Evolutionary conservation across 1,140 invertebrate species (phyloP).

Genomic region (Bombyx mandarina): DNA sequence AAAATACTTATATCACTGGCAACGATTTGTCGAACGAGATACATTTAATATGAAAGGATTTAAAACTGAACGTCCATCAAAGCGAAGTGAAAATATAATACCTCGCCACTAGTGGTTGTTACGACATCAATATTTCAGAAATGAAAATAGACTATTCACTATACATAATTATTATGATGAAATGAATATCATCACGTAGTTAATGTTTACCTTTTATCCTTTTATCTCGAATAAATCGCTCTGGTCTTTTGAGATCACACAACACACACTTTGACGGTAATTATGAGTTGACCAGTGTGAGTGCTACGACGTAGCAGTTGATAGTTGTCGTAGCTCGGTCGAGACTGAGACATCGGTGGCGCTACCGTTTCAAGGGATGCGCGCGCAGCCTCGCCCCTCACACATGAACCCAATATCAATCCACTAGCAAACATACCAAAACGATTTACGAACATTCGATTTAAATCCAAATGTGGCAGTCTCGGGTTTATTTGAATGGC

Average conservation of each 20-base stretch:
- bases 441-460: conserved; percentile 40
- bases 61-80: neutral
- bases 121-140: neutral
- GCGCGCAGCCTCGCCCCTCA: conserved; percentile 62
- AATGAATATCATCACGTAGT: no score
- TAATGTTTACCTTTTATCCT: conserved; percentile 4
- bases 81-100: neutral
- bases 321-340: conserved; percentile 42
- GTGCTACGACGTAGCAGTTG: conserved; percentile 43
- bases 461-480: conserved; percentile 3
- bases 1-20: no score
- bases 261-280: conserved; percentile 9
- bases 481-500: no score
- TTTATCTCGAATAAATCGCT: conserved; percentile 3
- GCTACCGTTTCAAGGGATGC: conserved; percentile 39
- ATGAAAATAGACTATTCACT: neutral
- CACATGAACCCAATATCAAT: conserved; percentile 62
- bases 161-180: neutral
- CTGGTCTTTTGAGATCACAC: conserved; percentile 6
- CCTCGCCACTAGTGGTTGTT: neutral
- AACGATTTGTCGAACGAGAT: no score
- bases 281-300: conserved; percentile 5
- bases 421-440: conserved; percentile 42
- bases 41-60: no score
- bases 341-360: conserved; percentile 52